phyloP scores from a whole-genome alignment of 1,140 invertebrate species.

The Platyscapa corneri region DNA sequence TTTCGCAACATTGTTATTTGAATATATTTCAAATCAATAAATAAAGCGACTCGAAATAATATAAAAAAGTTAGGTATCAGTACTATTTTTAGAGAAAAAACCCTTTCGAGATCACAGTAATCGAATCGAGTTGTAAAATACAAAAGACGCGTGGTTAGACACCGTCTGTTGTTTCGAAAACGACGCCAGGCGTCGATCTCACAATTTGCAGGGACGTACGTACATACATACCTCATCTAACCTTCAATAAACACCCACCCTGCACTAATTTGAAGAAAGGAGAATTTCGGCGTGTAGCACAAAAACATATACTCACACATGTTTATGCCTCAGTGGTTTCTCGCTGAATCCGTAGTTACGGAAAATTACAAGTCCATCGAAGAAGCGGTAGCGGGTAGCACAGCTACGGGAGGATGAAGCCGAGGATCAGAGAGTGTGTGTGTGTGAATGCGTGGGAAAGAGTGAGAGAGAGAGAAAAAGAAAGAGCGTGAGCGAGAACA shows the following conservation, averaged over 20 bases:
- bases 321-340: not conserved
- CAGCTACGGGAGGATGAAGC: conserved; percentile 13
- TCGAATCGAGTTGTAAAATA: not conserved
- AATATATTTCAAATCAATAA: not conserved
- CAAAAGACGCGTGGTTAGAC: conserved; percentile 18
- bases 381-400: conserved; percentile 25
- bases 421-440: not conserved
- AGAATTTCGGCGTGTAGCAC: not conserved
- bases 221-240: conserved; percentile 1
- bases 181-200: conserved; percentile 54
- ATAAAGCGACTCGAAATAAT: too few species aligned
- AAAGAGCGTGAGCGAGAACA: not conserved
- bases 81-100: too few species aligned
- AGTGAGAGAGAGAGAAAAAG: not conserved
- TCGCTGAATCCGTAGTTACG: not conserved
- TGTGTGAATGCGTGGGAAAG: not conserved
- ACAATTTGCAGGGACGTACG: not conserved
- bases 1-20: not conserved
- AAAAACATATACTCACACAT: conserved; percentile 28
- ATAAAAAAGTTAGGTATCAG: too few species aligned
- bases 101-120: not conserved
- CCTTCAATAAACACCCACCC: conserved; percentile 21
- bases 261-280: not conserved
- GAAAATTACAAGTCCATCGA: conserved; percentile 39
- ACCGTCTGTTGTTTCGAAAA: conserved; percentile 47